These are phyloP conservation scores for Ctenochaetus hawaiiensis DNA, from an alignment of 2,797 vertebrate species.

Conservation along the genomic window DNA sequence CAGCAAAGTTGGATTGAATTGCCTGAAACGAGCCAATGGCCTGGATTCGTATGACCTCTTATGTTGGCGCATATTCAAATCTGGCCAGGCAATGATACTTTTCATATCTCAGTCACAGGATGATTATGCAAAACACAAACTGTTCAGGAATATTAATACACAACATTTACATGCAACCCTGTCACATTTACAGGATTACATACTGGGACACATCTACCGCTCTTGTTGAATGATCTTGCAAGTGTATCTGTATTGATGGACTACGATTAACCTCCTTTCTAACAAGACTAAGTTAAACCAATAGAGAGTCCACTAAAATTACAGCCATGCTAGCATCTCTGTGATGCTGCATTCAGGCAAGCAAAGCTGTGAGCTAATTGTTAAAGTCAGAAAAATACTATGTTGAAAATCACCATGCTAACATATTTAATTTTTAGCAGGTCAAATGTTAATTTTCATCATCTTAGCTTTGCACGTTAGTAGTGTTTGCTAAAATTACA, in stretches of 20 bases:
- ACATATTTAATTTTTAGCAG: neutral
- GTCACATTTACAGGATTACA: neutral
- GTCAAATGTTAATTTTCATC: neutral
- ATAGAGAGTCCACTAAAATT: no score
- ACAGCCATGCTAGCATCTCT: neutral
- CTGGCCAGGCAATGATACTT: neutral
- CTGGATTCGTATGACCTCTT: neutral
- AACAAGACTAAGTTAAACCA: neutral
- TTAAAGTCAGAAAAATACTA: neutral
- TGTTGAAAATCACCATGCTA: neutral
- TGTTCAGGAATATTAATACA: slow-evolving; percentile 18
- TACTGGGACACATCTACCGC: neutral
- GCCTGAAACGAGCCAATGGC: neutral
- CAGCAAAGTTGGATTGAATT: neutral
- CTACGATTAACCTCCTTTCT: neutral
- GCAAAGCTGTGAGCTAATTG: neutral
- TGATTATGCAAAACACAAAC: slow-evolving; percentile 31
- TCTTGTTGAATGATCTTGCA: neutral
- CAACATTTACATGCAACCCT: neutral
- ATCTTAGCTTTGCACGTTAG: no score
- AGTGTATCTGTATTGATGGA: neutral
- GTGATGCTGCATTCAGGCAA: neutral
- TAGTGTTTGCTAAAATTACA: no score
- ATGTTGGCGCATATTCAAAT: neutral
- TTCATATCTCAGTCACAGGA: neutral